Conservation (phyloP, 2,113 vertebrate genomes). For the Camelus bactrianus region DNA sequence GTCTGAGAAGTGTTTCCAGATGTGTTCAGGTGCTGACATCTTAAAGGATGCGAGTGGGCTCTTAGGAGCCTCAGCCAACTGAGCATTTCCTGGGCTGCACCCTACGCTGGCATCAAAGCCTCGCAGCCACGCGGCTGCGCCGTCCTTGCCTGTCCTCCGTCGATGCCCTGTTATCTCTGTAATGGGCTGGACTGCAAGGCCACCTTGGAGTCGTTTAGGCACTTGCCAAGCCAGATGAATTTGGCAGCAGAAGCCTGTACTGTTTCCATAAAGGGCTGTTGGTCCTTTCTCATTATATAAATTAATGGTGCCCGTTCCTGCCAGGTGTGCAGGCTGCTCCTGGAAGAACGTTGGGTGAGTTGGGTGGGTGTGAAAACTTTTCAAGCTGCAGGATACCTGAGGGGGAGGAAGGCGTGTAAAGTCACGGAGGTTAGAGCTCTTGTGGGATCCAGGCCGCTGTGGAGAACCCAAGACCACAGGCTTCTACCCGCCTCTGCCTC, state of each 20-base stretch:
- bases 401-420: too few relatives aligned
- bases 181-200: slow-evolving; percentile 59
- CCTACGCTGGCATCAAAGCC: neutral
- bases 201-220: slow-evolving; percentile 67
- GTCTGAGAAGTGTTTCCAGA: slow-evolving; percentile 54
- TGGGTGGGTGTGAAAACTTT: neutral
- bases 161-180: neutral
- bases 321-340: neutral
- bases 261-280: slow-evolving; percentile 7
- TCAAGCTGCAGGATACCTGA: neutral
- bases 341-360: neutral
- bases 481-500: neutral
- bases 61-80: neutral
- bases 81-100: neutral
- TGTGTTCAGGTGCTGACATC: slow-evolving; percentile 24
- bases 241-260: slow-evolving; percentile 57
- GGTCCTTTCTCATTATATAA: slow-evolving; percentile 44
- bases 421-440: neutral
- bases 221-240: slow-evolving; percentile 41
- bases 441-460: neutral
- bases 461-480: neutral
- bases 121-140: rapidly evolving
- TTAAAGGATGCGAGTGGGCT: neutral
- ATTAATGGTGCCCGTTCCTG: slow-evolving; percentile 6
- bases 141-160: neutral